phyloP scores from a whole-genome alignment of 2,797 vertebrate species.

The Rhabdomys pumilio region DNA sequence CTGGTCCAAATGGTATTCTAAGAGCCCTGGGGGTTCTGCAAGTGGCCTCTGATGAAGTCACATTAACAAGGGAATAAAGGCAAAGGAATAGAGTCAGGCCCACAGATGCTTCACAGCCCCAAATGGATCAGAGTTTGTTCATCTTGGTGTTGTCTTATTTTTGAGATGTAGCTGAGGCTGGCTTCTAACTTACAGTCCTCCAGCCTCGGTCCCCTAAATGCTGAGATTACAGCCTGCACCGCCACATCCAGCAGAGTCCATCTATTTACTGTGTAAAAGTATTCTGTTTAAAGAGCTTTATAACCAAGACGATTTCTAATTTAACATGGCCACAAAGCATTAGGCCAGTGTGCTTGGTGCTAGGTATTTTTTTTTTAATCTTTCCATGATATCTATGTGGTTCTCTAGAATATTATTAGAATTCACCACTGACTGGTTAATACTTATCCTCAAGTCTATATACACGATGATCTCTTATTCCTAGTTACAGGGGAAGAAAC shows the following conservation, averaged over 20 bases:
- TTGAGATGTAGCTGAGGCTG: background rate
- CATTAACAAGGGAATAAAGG: background rate
- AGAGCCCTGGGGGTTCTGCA: background rate
- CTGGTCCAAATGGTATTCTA: background rate
- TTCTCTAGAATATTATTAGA: conserved; percentile 36
- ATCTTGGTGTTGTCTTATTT: background rate
- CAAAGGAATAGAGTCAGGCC: background rate
- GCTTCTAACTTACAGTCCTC: background rate
- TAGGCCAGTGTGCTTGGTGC: background rate
- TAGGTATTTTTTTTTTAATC: background rate
- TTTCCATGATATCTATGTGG: background rate
- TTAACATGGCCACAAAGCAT: conserved; percentile 43
- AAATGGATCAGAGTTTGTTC: background rate
- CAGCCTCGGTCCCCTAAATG: background rate
- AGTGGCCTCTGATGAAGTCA: background rate
- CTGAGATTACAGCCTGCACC: background rate
- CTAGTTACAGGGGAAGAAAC: conserved; percentile 23
- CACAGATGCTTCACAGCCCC: background rate
- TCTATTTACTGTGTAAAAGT: background rate
- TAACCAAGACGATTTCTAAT: background rate
- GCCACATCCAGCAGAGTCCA: background rate
- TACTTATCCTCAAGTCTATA: conserved; percentile 6
- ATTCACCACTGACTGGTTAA: background rate
- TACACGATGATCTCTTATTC: conserved; percentile 3
- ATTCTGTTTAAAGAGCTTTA: conserved; percentile 16